Evolutionary conservation across 2,888 invertebrate species (phyloP).

Genomic region (Acronicta alni): DNA sequence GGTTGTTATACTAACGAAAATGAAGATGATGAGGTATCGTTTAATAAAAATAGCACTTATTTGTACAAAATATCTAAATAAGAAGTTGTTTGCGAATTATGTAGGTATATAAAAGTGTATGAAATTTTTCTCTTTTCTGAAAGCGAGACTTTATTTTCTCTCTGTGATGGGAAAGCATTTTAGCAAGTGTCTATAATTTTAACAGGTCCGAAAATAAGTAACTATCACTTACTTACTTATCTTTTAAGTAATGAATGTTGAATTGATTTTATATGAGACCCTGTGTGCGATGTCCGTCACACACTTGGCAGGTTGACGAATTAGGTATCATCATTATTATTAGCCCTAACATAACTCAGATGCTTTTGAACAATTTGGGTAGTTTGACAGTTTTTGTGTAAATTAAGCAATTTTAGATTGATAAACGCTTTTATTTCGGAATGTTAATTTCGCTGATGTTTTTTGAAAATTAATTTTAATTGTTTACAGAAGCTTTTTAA

Average conservation of each 20-base stretch:
- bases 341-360: background rate
- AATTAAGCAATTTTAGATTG: slow-evolving; percentile 25
- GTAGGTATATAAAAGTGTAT: too few relatives aligned
- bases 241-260: background rate
- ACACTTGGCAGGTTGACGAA: background rate
- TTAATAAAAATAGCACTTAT: too few relatives aligned
- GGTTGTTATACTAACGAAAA: too few relatives aligned
- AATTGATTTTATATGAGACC: background rate
- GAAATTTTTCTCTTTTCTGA: too few relatives aligned
- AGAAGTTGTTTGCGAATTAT: too few relatives aligned
- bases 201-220: too few relatives aligned
- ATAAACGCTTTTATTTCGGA: slow-evolving; percentile 19
- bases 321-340: background rate
- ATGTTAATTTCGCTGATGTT: slow-evolving; percentile 30
- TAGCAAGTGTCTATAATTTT: too few relatives aligned
- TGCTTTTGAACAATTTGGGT: background rate
- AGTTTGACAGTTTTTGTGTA: slow-evolving; percentile 20
- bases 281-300: background rate
- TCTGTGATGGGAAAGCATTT: too few relatives aligned
- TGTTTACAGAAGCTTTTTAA: slow-evolving; percentile 10
- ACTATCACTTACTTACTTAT: too few relatives aligned
- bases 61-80: too few relatives aligned
- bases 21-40: too few relatives aligned
- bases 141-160: too few relatives aligned
- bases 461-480: slow-evolving; percentile 17